Conservation (phyloP, 2,888 invertebrate species). For the Pandemis corylana region DNA sequence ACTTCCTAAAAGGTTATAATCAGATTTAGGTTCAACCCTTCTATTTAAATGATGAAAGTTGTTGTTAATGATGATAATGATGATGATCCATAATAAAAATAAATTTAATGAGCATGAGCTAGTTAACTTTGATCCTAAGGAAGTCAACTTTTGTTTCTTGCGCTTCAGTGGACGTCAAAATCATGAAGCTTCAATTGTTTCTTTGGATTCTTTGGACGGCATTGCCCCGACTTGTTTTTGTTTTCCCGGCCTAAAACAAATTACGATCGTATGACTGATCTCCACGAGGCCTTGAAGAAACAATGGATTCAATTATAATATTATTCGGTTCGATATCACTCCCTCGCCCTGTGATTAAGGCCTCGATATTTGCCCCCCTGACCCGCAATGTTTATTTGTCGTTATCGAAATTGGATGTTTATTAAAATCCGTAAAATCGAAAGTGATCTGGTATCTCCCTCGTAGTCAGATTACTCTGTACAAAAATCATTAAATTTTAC, state of each 20-base stretch:
- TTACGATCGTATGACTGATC: neutral
- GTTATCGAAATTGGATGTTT: neutral
- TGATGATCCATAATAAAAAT: too few species aligned
- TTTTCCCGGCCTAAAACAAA: neutral
- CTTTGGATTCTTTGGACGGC: too few species aligned
- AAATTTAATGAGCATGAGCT: too few species aligned
- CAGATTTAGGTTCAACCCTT: too few species aligned
- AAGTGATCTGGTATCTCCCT: neutral
- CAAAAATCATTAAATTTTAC: too few species aligned
- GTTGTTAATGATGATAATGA: too few species aligned
- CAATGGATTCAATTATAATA: slow-evolving; percentile 5
- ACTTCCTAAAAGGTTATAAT: too few species aligned
- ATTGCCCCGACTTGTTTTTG: neutral
- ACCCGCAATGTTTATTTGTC: neutral
- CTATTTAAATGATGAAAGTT: too few species aligned
- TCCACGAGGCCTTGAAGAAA: neutral
- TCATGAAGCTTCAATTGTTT: too few species aligned
- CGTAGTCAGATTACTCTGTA: neutral
- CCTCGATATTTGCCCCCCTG: neutral
- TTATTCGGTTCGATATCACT: neutral
- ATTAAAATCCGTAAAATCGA: neutral
- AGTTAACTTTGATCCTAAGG: too few species aligned
- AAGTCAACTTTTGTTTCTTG: too few species aligned
- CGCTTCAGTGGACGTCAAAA: too few species aligned
- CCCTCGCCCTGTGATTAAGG: neutral